These are phyloP conservation scores for Craniophora ligustri DNA, from an alignment of 2,888 invertebrate genomes.

Conservation along the genomic window DNA sequence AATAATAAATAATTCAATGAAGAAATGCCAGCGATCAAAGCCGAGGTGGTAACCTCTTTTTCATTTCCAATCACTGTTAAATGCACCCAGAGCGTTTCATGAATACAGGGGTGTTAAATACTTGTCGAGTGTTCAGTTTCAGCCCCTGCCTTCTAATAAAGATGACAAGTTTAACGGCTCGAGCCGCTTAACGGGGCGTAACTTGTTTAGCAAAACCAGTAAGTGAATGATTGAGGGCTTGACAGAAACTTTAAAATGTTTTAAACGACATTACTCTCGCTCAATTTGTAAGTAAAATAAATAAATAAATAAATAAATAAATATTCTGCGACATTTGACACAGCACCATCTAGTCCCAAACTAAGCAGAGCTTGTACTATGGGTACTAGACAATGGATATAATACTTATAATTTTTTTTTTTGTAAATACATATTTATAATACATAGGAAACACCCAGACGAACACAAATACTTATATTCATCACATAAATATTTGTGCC, in stretches of 20 bases:
- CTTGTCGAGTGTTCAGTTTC: not conserved
- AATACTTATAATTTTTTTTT: no score
- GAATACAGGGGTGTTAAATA: constrained; percentile 17
- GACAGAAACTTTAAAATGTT: not conserved
- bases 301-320: no score
- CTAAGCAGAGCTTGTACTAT: no score
- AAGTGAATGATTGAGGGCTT: not conserved
- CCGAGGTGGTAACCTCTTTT: not conserved
- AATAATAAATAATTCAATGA: not conserved
- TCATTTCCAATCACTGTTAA: not conserved
- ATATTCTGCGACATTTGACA: no score
- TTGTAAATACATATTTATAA: no score
- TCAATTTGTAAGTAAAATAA: no score
- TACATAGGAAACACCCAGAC: no score
- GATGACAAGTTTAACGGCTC: not conserved
- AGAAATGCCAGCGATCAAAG: not conserved
- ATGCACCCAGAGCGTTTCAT: constrained; percentile 6
- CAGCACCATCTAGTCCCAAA: no score
- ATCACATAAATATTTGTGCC: no score
- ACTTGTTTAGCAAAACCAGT: not conserved
- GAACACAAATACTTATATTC: no score
- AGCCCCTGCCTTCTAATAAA: not conserved
- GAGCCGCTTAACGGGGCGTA: not conserved
- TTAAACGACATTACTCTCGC: not conserved
- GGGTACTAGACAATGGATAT: no score